A percentile compares a stretch with the other conserved stretches of the same genome.
These are phyloP conservation scores for Lithobates sylvaticus DNA, from an alignment of 2,797 vertebrate genomes.

Conservation along the genomic window DNA sequence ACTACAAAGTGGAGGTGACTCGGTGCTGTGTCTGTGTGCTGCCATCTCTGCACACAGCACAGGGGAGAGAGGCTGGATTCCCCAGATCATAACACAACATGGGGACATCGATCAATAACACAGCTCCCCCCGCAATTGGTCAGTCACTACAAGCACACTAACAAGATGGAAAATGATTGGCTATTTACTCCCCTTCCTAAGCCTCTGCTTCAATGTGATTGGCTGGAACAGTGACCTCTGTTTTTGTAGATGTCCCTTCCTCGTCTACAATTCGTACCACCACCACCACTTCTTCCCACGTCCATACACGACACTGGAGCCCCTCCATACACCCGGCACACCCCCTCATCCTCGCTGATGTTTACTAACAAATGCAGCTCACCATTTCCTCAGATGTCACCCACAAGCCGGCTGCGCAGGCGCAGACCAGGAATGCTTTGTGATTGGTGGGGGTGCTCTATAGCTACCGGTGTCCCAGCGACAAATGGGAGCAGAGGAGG, in stretches of 20 bases:
- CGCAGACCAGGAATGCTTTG: not conserved
- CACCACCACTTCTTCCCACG: no score
- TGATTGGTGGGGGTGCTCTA: conserved; percentile 10
- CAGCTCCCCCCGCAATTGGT: not conserved
- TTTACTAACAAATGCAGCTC: not conserved
- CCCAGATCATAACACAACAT: no score
- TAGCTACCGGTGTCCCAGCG: not conserved
- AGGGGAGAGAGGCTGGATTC: no score
- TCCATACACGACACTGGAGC: not conserved
- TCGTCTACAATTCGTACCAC: no score
- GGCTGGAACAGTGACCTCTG: not conserved
- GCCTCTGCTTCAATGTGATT: not conserved
- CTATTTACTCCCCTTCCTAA: not conserved
- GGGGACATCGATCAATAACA: no score
- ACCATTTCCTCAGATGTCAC: conserved; percentile 33
- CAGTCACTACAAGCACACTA: not conserved
- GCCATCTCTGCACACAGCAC: no score
- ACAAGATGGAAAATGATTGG: not conserved
- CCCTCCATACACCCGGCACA: not conserved
- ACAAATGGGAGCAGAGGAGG: conserved; percentile 16
- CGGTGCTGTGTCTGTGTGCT: no score
- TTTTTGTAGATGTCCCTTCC: no score
- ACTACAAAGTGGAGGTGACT: no score
- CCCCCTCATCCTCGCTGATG: not conserved
- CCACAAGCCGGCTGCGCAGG: not conserved